Percentiles rank a stretch among this genome's conserved stretches.
Conservation (phyloP, 2,888 invertebrate species). For the Synergus umbraculus region DNA sequence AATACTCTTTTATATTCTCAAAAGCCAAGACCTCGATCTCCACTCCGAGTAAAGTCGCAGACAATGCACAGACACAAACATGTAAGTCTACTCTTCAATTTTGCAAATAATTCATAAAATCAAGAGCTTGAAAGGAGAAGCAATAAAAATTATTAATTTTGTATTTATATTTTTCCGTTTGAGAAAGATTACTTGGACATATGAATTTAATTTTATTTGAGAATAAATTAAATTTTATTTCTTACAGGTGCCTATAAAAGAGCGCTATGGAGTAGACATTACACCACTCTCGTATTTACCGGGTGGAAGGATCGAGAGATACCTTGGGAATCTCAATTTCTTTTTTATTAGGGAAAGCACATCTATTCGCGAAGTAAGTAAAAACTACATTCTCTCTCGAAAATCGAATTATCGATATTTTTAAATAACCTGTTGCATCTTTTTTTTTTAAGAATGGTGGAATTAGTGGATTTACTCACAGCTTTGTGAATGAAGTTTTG, state of each 20-base stretch:
- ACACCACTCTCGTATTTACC: slow-evolving; percentile 90
- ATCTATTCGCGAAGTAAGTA: slow-evolving; percentile 87
- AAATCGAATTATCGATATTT: background rate
- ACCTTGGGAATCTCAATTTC: slow-evolving; percentile 94
- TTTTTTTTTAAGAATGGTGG: slow-evolving; percentile 85
- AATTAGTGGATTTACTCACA: slow-evolving; percentile 95
- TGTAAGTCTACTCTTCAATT: slow-evolving; percentile 54
- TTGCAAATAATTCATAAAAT: background rate
- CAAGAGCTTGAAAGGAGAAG: background rate
- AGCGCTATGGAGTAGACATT: slow-evolving; percentile 86
- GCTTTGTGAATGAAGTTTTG: slow-evolving; percentile 94
- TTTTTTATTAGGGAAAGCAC: slow-evolving; percentile 97
- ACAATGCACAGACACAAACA: slow-evolving; percentile 71
- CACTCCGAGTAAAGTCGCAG: slow-evolving; percentile 76
- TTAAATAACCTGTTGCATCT: slow-evolving; percentile 37
- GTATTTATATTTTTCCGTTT: slow-evolving; percentile 4
- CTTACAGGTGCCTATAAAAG: slow-evolving; percentile 76
- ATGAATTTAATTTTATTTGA: background rate
- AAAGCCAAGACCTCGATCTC: slow-evolving; percentile 80
- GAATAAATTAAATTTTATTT: slow-evolving; percentile 16
- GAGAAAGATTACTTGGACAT: background rate
- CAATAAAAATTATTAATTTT: background rate
- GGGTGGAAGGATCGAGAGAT: slow-evolving; percentile 87
- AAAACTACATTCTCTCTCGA: background rate
- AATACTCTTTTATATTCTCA: slow-evolving; percentile 71